A percentile compares a stretch with the other conserved stretches of the same genome.
phyloP scores from a whole-genome alignment of 2,113 vertebrate genomes.

The Eleginops maclovinus region DNA sequence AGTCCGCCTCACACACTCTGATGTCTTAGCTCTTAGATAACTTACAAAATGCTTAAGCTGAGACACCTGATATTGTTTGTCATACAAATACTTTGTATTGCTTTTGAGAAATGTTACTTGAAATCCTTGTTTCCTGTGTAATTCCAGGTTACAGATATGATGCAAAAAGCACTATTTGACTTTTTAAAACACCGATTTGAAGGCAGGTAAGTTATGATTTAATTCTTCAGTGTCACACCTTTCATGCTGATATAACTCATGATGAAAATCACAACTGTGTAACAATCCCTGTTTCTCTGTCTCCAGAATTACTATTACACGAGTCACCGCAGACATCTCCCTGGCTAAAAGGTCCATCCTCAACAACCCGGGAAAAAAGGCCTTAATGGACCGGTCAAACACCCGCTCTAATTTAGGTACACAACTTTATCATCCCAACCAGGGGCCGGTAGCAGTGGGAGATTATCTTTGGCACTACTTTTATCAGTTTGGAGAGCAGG shows the following conservation, averaged over 20 bases:
- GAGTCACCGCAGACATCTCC: slow-evolving; percentile 98
- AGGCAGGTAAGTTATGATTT: slow-evolving; percentile 91
- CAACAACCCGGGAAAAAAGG: slow-evolving; percentile 98
- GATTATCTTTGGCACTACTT: slow-evolving; percentile 1
- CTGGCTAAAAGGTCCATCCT: slow-evolving; percentile 98
- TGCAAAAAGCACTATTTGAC: slow-evolving; percentile 99
- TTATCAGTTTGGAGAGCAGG: neutral
- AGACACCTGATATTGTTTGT: neutral
- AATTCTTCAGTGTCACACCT: neutral
- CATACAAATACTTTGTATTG: neutral
- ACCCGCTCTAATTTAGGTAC: slow-evolving; percentile 95
- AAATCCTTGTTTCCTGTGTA: slow-evolving; percentile 22
- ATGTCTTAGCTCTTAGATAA: neutral
- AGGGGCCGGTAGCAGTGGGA: neutral
- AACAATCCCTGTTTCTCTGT: slow-evolving; percentile 6
- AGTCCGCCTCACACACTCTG: slow-evolving; percentile 34
- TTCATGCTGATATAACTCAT: neutral
- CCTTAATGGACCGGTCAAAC: slow-evolving; percentile 96
- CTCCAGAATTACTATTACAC: slow-evolving; percentile 95
- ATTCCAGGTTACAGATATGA: slow-evolving; percentile 98
- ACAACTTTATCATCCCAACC: slow-evolving; percentile 38
- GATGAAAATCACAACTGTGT: slow-evolving; percentile 5
- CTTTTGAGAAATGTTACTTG: neutral
- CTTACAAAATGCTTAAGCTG: neutral
- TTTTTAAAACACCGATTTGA: slow-evolving; percentile 99